Evolutionary conservation across 2,888 invertebrate species (phyloP), one percentile per base, ranked within the genome.

Genomic region (Drosophila paucipuncta): DNA sequence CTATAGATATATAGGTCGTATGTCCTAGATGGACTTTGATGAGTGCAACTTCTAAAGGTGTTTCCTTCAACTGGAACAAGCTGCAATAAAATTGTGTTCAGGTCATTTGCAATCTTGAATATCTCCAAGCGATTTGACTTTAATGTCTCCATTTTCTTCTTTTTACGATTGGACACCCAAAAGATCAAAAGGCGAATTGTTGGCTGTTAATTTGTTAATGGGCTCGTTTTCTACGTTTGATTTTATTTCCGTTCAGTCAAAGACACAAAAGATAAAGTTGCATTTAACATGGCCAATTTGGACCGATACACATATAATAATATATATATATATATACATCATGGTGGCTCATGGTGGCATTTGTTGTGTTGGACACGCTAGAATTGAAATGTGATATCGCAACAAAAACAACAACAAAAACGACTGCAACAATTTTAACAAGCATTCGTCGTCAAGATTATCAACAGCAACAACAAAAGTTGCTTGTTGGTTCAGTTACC

Each of bases 401-500:
- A 66, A n/a, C 25, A 73, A 53, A 53, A 73, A 39, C 37, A 68
- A 4, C 49, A 65, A 43, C 53, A 70, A 33, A 53, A 74, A 52
- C 59, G 60, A 37, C 41, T 63, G 35, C 35, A 10, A 47, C 60
- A 58, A 66, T 60, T 58, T 58, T 63, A 75, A 71, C 69, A 74
- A 60, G 55, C 60, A 68, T 43, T 65, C 59, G 76, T 78, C 72
- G 73, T 68, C 66, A 69, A 76, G 69, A 82, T 89, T 71, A 79
- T 76, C 76, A 86, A 58, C 64, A 68, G n/a, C 47, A 67, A 22
- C 53, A 47, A 63, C 58, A 76, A 64, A 37, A 47, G 50, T 63
- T 66, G 43, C 25, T 66, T 61, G 61, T 81, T 89, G 82, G 88
- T 87, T 87, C 88, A 82, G 53, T 78, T 82, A 77, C 82, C 87